Conservation (phyloP, 2,797 vertebrate genomes). For the Apogon hyalosoma region DNA sequence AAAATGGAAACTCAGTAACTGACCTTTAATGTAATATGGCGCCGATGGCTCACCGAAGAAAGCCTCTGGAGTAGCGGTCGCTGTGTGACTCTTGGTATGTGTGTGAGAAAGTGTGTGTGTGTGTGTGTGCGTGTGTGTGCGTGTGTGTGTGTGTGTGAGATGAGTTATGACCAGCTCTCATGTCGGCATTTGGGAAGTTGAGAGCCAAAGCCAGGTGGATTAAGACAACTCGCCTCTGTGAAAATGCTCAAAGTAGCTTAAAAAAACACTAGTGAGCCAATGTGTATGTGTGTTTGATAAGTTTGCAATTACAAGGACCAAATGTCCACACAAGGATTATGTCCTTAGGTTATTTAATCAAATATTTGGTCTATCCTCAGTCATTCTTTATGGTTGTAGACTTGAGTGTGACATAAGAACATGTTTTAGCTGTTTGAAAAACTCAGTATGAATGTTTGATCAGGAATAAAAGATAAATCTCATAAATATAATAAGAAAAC, state of each 20-base stretch:
- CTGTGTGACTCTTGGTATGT: constrained; percentile 33
- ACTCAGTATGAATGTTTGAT: neutral
- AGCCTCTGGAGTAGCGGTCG: constrained; percentile 46
- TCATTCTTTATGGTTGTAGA: too few relatives aligned
- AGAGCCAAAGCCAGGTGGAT: constrained; percentile 77
- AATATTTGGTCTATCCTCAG: too few relatives aligned
- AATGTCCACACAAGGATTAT: neutral
- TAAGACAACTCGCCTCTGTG: constrained; percentile 64
- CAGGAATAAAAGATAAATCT: neutral
- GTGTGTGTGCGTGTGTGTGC: constrained; percentile 23
- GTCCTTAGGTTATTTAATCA: too few relatives aligned
- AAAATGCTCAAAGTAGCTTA: constrained; percentile 45
- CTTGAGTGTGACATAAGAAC: neutral
- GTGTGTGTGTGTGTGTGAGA: constrained; percentile 52
- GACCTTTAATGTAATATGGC: constrained; percentile 76
- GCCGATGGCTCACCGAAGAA: constrained; percentile 64
- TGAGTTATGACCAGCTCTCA: constrained; percentile 72
- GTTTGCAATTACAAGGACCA: constrained; percentile 1
- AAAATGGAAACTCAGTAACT: constrained; percentile 75
- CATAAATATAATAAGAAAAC: neutral
- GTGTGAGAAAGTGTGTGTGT: constrained; percentile 28
- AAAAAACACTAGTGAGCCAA: constrained; percentile 10
- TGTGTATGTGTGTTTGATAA: constrained; percentile 21
- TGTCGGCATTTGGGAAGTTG: constrained; percentile 70
- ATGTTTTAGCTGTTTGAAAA: too few relatives aligned